phyloP scores from a whole-genome alignment of 2,113 vertebrate genomes.

The Pygoscelis adeliae region DNA sequence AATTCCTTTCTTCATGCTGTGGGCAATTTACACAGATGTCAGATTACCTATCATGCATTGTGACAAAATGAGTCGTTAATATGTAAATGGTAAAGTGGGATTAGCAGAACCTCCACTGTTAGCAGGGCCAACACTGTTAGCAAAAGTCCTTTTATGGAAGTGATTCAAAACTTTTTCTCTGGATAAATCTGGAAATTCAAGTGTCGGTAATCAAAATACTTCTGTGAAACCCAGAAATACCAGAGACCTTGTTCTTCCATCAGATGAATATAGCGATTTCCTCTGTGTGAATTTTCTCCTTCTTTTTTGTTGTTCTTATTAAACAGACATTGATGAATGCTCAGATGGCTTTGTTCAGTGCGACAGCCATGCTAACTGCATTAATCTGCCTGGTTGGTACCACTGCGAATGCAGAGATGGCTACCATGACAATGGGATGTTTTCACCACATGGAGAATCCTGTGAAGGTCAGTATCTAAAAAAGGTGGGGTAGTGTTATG shows the following conservation, averaged over 20 bases:
- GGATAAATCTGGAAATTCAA: background rate
- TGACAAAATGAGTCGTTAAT: background rate
- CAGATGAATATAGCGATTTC: background rate
- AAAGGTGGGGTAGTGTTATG: background rate
- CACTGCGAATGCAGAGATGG: conserved; percentile 97
- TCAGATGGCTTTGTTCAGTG: conserved; percentile 94
- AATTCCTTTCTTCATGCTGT: background rate
- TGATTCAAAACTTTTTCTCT: background rate
- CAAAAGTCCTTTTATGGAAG: background rate
- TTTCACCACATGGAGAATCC: conserved; percentile 91
- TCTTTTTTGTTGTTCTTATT: conserved; percentile 20
- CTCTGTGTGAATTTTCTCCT: background rate
- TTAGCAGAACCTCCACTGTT: background rate
- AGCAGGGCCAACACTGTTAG: background rate
- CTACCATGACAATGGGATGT: conserved; percentile 98
- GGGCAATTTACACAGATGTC: background rate
- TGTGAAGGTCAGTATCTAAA: conserved; percentile 88
- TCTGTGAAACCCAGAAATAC: background rate
- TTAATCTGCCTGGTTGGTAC: conserved; percentile 98
- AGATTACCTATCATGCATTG: background rate
- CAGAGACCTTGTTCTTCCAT: background rate
- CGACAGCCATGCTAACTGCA: conserved; percentile 92
- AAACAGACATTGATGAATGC: conserved; percentile 95
- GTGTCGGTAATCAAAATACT: background rate
- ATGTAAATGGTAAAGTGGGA: background rate